A percentile compares a stretch with the other conserved stretches of the same genome.
Evolutionary conservation across 2,113 vertebrate genomes (phyloP).

Genomic region (Petrocephalus microphthalmus): DNA sequence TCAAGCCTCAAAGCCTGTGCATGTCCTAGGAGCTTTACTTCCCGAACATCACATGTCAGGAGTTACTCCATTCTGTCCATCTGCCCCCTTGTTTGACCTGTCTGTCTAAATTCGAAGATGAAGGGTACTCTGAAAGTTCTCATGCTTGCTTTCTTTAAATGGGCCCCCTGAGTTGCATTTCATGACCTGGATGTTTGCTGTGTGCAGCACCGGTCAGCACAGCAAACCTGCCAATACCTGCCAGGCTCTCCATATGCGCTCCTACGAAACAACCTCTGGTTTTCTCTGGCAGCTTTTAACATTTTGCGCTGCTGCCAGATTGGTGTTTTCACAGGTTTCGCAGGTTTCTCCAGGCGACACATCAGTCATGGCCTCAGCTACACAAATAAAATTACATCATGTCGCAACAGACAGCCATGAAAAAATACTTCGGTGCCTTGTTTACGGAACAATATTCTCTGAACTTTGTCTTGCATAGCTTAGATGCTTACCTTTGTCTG

Average conservation of each 20-base stretch:
- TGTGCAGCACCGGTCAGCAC: neutral
- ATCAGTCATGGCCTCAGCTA: neutral
- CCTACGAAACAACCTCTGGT: neutral
- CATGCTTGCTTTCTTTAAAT: too few species aligned
- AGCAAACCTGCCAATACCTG: neutral
- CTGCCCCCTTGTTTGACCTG: neutral
- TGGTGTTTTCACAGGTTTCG: neutral
- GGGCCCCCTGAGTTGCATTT: neutral
- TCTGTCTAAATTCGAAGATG: neutral
- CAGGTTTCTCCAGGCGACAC: neutral
- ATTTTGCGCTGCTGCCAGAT: neutral
- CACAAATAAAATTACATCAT: neutral
- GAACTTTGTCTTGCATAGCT: neutral
- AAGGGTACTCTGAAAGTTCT: too few species aligned
- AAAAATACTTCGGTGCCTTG: neutral
- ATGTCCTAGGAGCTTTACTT: neutral
- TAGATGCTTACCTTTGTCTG: neutral
- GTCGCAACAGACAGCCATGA: neutral
- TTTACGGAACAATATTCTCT: neutral
- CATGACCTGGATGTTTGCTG: neutral
- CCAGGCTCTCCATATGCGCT: neutral
- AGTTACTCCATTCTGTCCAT: neutral
- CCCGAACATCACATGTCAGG: neutral
- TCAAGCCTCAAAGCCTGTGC: neutral
- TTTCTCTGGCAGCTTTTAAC: neutral